phyloP scores from a whole-genome alignment of 2,113 vertebrate species.

The Cyphomyrus plagiostoma region DNA sequence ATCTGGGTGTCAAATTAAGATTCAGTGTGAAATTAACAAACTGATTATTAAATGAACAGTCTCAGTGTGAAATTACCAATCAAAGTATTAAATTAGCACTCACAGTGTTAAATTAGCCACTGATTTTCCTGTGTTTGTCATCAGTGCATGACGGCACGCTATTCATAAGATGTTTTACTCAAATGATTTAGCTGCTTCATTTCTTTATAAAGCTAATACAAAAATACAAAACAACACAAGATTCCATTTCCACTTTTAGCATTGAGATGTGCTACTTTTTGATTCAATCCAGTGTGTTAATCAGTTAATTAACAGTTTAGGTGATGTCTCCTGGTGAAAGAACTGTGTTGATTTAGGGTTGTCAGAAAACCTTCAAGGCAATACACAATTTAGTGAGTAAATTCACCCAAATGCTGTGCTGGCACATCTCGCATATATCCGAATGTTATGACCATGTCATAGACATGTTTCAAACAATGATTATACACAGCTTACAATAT shows the following conservation, averaged over 20 bases:
- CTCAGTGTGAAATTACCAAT: not conserved
- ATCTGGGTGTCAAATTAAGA: not conserved
- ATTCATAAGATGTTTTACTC: not conserved
- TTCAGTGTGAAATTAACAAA: not conserved
- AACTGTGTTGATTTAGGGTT: not conserved
- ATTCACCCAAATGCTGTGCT: not conserved
- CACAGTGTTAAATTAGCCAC: not conserved
- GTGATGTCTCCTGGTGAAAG: not conserved
- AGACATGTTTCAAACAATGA: not conserved
- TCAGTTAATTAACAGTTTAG: not conserved
- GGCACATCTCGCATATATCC: not conserved
- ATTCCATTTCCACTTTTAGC: not conserved
- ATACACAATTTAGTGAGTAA: not conserved
- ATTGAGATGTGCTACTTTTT: not conserved
- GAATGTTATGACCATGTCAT: not conserved
- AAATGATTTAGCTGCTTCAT: not conserved
- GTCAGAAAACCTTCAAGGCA: not conserved
- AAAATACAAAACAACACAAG: not conserved
- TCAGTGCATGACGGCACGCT: not conserved
- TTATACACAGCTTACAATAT: not conserved
- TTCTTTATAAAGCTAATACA: not conserved
- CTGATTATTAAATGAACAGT: conserved; percentile 2
- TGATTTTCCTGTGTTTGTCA: not conserved
- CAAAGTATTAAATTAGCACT: not conserved
- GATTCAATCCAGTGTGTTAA: not conserved